Evolutionary conservation across 2,797 vertebrate species (phyloP), one percentile per base, ranked within the genome.

Genomic region (Natrix natrix): DNA sequence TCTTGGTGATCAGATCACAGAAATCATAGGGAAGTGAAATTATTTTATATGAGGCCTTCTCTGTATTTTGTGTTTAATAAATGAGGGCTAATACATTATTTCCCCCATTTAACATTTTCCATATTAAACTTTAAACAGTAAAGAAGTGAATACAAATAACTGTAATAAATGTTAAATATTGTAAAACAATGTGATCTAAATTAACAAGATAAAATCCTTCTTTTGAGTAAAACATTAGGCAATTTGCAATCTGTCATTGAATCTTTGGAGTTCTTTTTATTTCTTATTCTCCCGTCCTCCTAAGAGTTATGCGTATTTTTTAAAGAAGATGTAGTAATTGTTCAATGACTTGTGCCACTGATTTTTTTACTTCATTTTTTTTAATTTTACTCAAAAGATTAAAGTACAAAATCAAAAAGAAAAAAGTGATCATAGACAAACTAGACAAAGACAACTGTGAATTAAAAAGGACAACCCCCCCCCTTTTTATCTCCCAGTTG

Each of bases 341-440:
- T 98, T 98, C 97, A 98, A 97, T 98, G 98, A 98, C 97, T 98
- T 97, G 96, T 97, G 95, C 89, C 97, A 98, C 98, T 98, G 98
- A 99, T 99, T 98, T 98, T 98, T 61, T 61, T 61, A 26, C 24
- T 61, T 61, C 24, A 1, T 26, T 20, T 61, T 61, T 60, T 61
- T 61, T 61, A 61, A 61, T 26, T 28, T 66, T 66, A 66, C 61
- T 66, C 26, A 66, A 28, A 66, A 66, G 12, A n/a, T 63, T 66
- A n/a, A 66, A 66, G 12, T 66, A n/a, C 26, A 66, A 66, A 66
- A 26, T 61, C 60, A 28, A 28, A 63, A 63, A 63, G 4, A 63
- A 63, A 63, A 66, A 66, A 28, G 11, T 66, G 13, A n/a, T n/a
- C 3, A 69, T 2, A 69, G 66, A 69, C n/a, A 69, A 32, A 32